Evolutionary conservation across 2,888 invertebrate species (phyloP), one percentile per base, ranked within the genome.

Genomic region (Tineola bisselliella): DNA sequence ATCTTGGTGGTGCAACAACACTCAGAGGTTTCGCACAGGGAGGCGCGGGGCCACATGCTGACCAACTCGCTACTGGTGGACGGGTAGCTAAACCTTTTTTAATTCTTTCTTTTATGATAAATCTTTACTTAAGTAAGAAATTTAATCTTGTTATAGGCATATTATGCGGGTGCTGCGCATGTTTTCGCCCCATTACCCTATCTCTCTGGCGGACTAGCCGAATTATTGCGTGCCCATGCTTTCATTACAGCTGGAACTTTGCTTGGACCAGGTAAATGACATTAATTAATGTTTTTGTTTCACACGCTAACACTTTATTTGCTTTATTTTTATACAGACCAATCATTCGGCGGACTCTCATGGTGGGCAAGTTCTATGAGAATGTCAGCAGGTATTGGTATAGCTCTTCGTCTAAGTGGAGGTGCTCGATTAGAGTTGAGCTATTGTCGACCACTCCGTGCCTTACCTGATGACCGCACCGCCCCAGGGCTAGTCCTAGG

Each of bases 341-440:
- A 75, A 77, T 12, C 68, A 74, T 43, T 71, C 80, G 15, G 70
- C 75, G 61, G 30, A 3, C 10, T 30, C 10, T 18, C 19, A 65
- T 81, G 63, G 80, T 56, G 79, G 62, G 73, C 82, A 60, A 72
- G 90, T 64, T 67, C 73, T 59, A 83, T 90, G 67, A 89, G 98
- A 62, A 88, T 92, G 70, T 90, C 97, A 2, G 90, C 90, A 68
- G 99, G 99, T 33, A 79, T 92, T 61, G 98, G 98, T 13, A 76
- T 98, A 61, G 95, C 94, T 12, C 88, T 98, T 72, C 90, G 94
- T 64, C 84, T 99, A 62, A 96, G 83, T 0, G 69, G 66, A 89
- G 94, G 92, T 64, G 97, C 97, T n/a, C 89, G 98, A 62, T 88
- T 99, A 61, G 99, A 99, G 88, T 89, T 99, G 61, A 99, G 98